Percentiles rank a stretch among this genome's conserved stretches.
phyloP scores from a whole-genome alignment of 2,888 invertebrate species.

The Hemithea aestivaria region DNA sequence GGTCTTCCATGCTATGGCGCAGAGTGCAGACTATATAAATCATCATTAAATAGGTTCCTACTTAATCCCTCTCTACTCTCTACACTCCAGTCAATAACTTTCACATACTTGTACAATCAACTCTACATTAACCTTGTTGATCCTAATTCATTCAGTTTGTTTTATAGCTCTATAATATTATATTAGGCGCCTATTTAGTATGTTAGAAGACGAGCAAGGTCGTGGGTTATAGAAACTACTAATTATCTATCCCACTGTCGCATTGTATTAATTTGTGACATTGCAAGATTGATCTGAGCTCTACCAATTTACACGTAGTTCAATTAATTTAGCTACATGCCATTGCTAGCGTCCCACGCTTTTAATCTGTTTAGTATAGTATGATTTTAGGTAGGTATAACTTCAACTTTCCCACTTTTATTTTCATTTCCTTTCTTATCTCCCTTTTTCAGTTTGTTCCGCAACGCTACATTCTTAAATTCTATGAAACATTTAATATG shows the following conservation, averaged over 20 bases:
- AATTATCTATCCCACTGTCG: slow-evolving; percentile 3
- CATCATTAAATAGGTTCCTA: slow-evolving; percentile 23
- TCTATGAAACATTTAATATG: too few relatives aligned
- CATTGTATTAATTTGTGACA: slow-evolving; percentile 6
- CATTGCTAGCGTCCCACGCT: slow-evolving; percentile 61
- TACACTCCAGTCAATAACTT: too few relatives aligned
- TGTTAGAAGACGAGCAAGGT: slow-evolving; percentile 35
- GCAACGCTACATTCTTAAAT: too few relatives aligned
- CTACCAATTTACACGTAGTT: slow-evolving; percentile 43
- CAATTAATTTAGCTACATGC: slow-evolving; percentile 63
- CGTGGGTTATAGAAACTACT: slow-evolving; percentile 6
- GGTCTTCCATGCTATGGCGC: too few relatives aligned
- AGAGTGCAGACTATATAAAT: slow-evolving; percentile 15
- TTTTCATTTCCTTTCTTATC: too few relatives aligned
- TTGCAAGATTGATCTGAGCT: slow-evolving; percentile 26
- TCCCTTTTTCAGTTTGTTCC: too few relatives aligned
- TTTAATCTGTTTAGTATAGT: slow-evolving; percentile 15
- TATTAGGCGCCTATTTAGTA: too few relatives aligned
- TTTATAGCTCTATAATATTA: slow-evolving; percentile 36
- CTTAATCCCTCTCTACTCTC: too few relatives aligned
- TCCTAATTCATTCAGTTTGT: slow-evolving; percentile 38
- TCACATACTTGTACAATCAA: slow-evolving; percentile 16
- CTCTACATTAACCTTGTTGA: slow-evolving; percentile 36
- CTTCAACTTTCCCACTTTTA: too few relatives aligned
- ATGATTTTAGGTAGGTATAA: too few relatives aligned